These are phyloP conservation scores for Lepidothrix coronata DNA, from an alignment of 2,113 vertebrate genomes.

Conservation along the genomic window DNA sequence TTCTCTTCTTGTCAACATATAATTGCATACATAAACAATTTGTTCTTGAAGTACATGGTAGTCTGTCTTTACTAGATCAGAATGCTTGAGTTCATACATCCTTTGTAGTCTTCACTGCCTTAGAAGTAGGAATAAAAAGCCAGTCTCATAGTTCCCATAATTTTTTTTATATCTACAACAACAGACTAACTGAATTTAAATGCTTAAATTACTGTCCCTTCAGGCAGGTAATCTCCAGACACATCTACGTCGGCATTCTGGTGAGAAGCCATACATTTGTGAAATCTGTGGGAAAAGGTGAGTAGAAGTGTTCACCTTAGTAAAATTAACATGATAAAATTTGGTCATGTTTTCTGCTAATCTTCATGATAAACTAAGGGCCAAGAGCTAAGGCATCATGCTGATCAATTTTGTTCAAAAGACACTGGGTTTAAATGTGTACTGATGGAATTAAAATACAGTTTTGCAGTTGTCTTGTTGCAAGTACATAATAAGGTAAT, in stretches of 20 bases:
- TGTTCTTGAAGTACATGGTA: background rate
- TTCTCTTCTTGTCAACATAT: background rate
- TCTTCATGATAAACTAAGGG: background rate
- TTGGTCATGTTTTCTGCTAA: background rate
- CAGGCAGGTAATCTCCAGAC: conserved; percentile 97
- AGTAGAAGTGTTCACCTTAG: conserved; percentile 1
- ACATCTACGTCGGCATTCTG: conserved; percentile 92
- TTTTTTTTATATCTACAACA: background rate
- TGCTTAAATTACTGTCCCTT: conserved; percentile 17
- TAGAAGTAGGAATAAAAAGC: background rate
- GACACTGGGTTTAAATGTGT: background rate
- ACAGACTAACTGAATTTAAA: background rate
- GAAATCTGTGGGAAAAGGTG: conserved; percentile 98
- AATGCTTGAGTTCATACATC: background rate
- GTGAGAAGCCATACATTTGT: conserved; percentile 97
- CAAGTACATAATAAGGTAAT: background rate
- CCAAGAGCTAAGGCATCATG: background rate
- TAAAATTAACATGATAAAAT: background rate
- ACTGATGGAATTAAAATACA: background rate
- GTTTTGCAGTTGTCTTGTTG: background rate
- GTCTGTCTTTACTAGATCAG: background rate
- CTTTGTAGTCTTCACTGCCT: background rate
- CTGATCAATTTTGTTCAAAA: background rate
- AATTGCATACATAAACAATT: background rate
- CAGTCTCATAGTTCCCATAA: background rate